These are phyloP conservation scores for Drosophila sulfurigaster DNA, from an alignment of 1,140 invertebrate species.

Conservation along the genomic window DNA sequence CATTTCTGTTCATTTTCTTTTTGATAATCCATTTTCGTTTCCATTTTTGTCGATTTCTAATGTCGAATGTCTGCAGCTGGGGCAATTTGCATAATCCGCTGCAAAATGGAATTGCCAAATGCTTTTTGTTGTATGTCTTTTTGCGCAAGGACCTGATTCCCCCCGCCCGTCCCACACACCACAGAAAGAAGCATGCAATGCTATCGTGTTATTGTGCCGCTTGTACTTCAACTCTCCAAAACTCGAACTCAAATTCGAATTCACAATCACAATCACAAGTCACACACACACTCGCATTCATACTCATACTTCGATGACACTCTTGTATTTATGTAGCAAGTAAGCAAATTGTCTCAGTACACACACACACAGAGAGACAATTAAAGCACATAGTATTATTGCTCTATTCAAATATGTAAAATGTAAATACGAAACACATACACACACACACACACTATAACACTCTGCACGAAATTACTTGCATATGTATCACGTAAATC, in stretches of 20 bases:
- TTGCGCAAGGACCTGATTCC: constrained; percentile 8
- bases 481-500: constrained; percentile 24
- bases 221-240: neutral
- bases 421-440: neutral
- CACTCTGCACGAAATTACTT: constrained; percentile 35
- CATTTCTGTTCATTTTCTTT: neutral
- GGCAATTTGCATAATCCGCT: constrained; percentile 31
- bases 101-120: constrained; percentile 22
- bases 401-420: constrained; percentile 15
- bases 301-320: neutral
- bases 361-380: constrained; percentile 14
- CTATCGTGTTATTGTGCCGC: constrained; percentile 29
- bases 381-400: constrained; percentile 25
- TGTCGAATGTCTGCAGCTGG: constrained; percentile 2
- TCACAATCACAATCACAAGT: neutral
- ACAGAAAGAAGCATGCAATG: constrained; percentile 28
- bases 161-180: neutral
- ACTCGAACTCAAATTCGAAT: neutral
- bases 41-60: constrained; percentile 12
- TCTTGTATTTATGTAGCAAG: constrained; percentile 21
- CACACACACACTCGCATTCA: neutral
- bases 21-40: neutral
- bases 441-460: constrained; percentile 16
- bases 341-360: constrained; percentile 29
- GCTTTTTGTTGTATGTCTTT: constrained; percentile 28